Base-by-base conservation (phyloP, 1,140 invertebrate species). In the Bombyx mandarina region DNA sequence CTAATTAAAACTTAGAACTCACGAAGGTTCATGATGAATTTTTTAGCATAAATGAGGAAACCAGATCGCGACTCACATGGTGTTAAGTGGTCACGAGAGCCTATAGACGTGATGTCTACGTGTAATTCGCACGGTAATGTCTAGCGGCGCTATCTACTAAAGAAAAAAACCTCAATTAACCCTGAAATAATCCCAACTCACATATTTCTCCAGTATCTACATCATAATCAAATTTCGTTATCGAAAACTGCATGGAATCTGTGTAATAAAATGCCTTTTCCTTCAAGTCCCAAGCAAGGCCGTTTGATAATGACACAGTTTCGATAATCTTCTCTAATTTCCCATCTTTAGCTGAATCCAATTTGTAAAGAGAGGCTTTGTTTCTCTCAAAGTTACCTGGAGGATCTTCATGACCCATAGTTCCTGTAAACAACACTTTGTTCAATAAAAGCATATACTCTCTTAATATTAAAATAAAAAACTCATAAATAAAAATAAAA, bases 151-250 rank as follows among this genome's bases (percentile, higher is more conserved):
- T 35, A 35, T 35, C 4, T 35, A 35, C 4, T 35, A 35, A 35
- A 35, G 2, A 35, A 35, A 3, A 35, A 35, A 35, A 35, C 26
- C 10, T 47, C 6, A 18, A 8, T 18, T 5, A 47, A 47, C 0
- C 10, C 46, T 7, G n/a, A 55, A 60, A 35, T 35, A 35, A 35
- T 35, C 2, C 26, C 26, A 50, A 77, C 77, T 78, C 46, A 85
- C 82, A 75, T 26, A 93, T 90, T 2, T 89, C 88, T 43, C 93
- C 94, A 3, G 86, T 90, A 1, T 89, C 82, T 3, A 92, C 86
- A 68, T 97, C 89, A 67, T 92, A 97, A 72, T 97, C 92, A 66
- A 93, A 97, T 46, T 89, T 90, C 48, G 91, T 89, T n/a, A 95
- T 89, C 66, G 91, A 89, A 42, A 76, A 73, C 1, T 93, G 92